Base-by-base conservation (phyloP, 2,888 invertebrate genomes). In the Ommatoiulus sabulosus region DNA sequence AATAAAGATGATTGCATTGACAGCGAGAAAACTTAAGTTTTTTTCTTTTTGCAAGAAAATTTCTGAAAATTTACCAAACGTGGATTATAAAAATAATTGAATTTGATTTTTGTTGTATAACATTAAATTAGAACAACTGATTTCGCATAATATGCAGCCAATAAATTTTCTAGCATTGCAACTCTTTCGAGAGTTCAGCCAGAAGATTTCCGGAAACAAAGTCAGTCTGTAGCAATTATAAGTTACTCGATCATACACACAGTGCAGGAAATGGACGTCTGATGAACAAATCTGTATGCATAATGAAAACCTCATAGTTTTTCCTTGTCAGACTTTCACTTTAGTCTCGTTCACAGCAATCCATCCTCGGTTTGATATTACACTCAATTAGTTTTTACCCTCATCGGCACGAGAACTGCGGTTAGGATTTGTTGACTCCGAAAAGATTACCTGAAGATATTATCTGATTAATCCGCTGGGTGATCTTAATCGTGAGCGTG, bases 381-480 rank as follows among this genome's bases (percentile, higher is more conserved):
- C 24, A 24, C 72, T 72, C 72, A 24, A 10, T 24, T 24, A 24
- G 72, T 72, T 24, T 24, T 7, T 72, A 72, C 24, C 20, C n/a
- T 63, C 4, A 20, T 63, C 20, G 46, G 8, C 46, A 10, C 46
- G 46, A 10, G 8, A 52, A 12, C 15, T 17, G 52, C 52, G 4
- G 10, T 52, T 52, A 10, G 52, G 52, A 52, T 52, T 12, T 15
- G 15, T 12, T 35, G 15, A 15, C 15, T 15, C 52, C 52, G 10
- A 15, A 3, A 52, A 15, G 52, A 52, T 52, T 57, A 87, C 52
- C 52, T 87, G 52, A 57, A 87, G 44, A 15, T 63, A 72, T 97
- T 96, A 97, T 95, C 97, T 95, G 93, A 97, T 97, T 93, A 97
- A 95, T 92, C 97, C 97, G 90, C 97, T 97, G 87, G 97, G 97